These are phyloP conservation scores for Diloba caeruleocephala DNA, from an alignment of 2,888 invertebrate species.

Conservation along the genomic window DNA sequence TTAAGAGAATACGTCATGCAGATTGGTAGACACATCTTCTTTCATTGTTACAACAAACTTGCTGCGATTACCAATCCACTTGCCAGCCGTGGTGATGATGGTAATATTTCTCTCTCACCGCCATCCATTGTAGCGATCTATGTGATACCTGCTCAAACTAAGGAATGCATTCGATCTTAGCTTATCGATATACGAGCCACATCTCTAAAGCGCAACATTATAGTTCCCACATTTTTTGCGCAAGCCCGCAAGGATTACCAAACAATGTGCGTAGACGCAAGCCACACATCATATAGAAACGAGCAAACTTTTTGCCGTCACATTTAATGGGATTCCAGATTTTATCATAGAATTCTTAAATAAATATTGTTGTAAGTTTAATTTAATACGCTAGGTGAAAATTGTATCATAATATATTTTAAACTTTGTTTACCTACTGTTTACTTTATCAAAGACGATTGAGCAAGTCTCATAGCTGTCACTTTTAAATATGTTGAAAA, in stretches of 20 bases:
- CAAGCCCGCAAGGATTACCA: conserved; percentile 74
- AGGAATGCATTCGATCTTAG: background rate
- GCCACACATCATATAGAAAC: conserved; percentile 81
- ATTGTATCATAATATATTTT: conserved; percentile 42
- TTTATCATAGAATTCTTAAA: conserved; percentile 69
- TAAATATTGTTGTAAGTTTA: conserved; percentile 53
- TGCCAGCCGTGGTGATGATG: too few relatives aligned
- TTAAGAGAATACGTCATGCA: too few relatives aligned
- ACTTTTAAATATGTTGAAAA: conserved; percentile 1
- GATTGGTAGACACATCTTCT: too few relatives aligned
- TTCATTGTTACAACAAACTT: too few relatives aligned
- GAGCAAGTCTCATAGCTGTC: conserved; percentile 26
- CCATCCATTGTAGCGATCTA: background rate
- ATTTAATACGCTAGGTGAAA: conserved; percentile 51
- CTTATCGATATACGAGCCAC: conserved; percentile 37
- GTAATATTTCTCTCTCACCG: too few relatives aligned
- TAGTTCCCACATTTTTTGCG: conserved; percentile 83
- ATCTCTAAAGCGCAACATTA: conserved; percentile 64
- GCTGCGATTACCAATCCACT: too few relatives aligned
- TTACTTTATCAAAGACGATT: conserved; percentile 16
- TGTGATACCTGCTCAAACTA: too few relatives aligned
- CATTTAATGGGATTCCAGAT: conserved; percentile 80
- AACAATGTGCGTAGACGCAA: conserved; percentile 81
- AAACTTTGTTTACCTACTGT: conserved; percentile 11
- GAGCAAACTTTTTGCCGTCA: conserved; percentile 75